These are phyloP conservation scores for Nematolebias whitei DNA, from an alignment of 2,113 vertebrate genomes.

Conservation along the genomic window DNA sequence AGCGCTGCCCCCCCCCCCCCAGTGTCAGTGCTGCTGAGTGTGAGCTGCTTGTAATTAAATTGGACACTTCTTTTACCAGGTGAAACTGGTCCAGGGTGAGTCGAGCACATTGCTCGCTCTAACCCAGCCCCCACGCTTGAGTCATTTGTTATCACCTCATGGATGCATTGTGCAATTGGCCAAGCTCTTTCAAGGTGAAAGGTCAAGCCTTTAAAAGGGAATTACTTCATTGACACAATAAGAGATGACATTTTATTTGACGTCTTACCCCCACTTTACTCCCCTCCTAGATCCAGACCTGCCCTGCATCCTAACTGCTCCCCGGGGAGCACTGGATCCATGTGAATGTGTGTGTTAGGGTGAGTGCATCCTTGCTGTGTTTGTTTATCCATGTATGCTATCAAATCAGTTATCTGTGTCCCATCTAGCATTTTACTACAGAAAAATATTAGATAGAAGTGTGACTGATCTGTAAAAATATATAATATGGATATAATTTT, in stretches of 20 bases:
- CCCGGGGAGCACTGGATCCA: conserved; percentile 53
- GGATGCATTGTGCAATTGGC: conserved; percentile 63
- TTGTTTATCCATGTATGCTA: not conserved
- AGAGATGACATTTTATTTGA: conserved; percentile 83
- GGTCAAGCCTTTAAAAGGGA: conserved; percentile 80
- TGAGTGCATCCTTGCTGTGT: conserved; percentile 7
- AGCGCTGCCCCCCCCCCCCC: not conserved
- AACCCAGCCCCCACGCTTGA: not conserved
- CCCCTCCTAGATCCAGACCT: conserved; percentile 55
- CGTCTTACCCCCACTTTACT: conserved; percentile 71
- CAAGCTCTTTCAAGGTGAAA: conserved; percentile 60
- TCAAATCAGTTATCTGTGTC: not conserved
- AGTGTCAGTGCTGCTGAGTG: conserved; percentile 1
- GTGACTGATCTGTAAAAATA: no score
- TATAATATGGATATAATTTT: no score
- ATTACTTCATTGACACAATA: conserved; percentile 85
- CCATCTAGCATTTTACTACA: no score
- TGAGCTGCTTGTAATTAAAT: conserved; percentile 18
- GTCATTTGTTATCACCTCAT: conserved; percentile 72
- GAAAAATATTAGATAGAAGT: no score
- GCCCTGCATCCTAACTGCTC: conserved; percentile 71
- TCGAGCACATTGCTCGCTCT: not conserved
- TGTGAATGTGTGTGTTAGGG: conserved; percentile 10
- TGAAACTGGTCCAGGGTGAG: conserved; percentile 7
- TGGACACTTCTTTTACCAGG: conserved; percentile 31